Percentiles rank a stretch among this genome's conserved stretches.
These are phyloP conservation scores for Orthosia gothica DNA, from an alignment of 2,888 invertebrate species.

Conservation along the genomic window DNA sequence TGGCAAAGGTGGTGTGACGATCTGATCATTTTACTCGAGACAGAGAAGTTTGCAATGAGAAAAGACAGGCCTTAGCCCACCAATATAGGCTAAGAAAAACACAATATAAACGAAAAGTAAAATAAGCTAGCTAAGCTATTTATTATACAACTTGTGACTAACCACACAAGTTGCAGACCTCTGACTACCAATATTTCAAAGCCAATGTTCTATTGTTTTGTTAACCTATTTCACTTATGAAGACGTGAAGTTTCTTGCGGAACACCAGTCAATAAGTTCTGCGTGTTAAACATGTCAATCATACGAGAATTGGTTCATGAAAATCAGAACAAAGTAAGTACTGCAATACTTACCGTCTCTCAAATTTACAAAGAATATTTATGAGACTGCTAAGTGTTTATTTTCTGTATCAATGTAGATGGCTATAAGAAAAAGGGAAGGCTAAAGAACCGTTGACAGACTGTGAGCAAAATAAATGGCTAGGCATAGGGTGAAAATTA, in stretches of 20 bases:
- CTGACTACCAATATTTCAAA: neutral
- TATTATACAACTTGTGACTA: neutral
- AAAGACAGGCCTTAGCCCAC: no score
- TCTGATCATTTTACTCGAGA: no score
- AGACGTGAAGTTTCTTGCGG: constrained; percentile 33
- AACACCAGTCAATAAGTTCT: constrained; percentile 39
- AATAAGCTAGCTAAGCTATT: neutral
- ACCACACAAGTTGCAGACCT: neutral
- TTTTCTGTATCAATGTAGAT: neutral
- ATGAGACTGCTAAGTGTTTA: neutral
- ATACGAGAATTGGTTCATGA: constrained; percentile 56
- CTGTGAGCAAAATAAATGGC: neutral
- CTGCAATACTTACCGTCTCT: constrained; percentile 32
- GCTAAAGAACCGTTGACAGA: neutral
- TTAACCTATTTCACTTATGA: constrained; percentile 30
- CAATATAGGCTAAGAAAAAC: neutral
- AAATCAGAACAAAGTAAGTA: constrained; percentile 31
- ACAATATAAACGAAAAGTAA: neutral
- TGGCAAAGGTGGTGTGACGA: no score
- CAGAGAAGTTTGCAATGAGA: no score
- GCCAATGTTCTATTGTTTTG: neutral
- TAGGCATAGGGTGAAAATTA: neutral
- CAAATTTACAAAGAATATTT: constrained; percentile 23
- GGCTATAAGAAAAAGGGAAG: neutral
- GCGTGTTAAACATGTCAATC: constrained; percentile 44